Evolutionary conservation across 2,113 vertebrate species (phyloP), one percentile per base, ranked within the genome.

Genomic region (Muntiacus muntjak): DNA sequence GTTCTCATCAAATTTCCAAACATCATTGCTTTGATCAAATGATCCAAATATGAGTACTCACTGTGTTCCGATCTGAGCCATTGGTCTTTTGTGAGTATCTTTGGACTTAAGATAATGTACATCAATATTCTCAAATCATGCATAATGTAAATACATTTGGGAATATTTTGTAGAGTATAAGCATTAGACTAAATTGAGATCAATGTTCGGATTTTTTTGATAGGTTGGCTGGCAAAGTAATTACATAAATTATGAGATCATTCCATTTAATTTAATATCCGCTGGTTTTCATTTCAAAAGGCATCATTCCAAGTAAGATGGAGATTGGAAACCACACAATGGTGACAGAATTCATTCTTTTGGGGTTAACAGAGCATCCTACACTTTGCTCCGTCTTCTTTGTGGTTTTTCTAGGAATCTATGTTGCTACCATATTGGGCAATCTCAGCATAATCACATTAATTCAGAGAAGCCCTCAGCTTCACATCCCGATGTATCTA

Each of bases 281-380:
- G 45, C 45, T 94, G 54, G 15, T 57, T 87, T 97, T 97, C 90
- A 40, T 85, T 89, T 93, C 47, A 88, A 30, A 26, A 97, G 92
- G 74, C 10, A 28, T 19, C 7, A 36, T 96, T 89, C 85, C 58
- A 82, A 90, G 81, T 19, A 19, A 67, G 30, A 98, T 95, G 93
- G 54, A 90, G 50, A 16, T 76, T 45, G 57, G 54, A 85, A 98
- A 98, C 0, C 26, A 6, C 58, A 98, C 93, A 7, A 0, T 1
- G 2, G 89, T 98, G 79, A 98, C 81, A 10, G 82, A 97, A 3
- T 98, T 98, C 52, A 0, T 98, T 92, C 89, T 98, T 76, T 84
- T 96, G 2, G 97, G 98, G 1, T 90, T 98, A 94, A 98, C 97
- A 0, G 93, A 97, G 0, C 10, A 96, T 19, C 88, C 96, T 0